Base-by-base conservation (phyloP, 2,113 vertebrate species). In the Felis chaus region DNA sequence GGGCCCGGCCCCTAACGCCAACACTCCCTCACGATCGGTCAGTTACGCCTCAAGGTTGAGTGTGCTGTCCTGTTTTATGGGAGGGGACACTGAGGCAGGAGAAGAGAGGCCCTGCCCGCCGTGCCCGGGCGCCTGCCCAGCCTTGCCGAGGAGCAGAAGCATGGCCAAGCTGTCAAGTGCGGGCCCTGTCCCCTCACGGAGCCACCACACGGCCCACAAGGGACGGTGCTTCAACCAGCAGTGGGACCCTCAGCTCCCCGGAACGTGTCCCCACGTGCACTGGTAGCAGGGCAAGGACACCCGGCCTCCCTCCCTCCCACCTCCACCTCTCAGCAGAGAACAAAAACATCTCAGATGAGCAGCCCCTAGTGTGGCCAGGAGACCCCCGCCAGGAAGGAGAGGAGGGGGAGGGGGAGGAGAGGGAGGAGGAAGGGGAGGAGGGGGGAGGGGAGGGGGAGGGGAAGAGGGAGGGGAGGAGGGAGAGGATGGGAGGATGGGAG, bases 1-100 rank as follows among this genome's bases (percentile, higher is more conserved):
- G 33, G 48, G 21, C 41, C 65, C 1, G 0, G 53, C 27, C n/a
- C 55, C 25, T 1, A 0, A 4, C 0, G 14, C 71, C 19, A 14
- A 9, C 14, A 2, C 1, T 0, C 1, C 25, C 23, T 65, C 50
- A 11, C 4, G 0, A 1, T 3, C 1, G 0, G 50, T 4, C 25
- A 1, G 3, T 14, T 3, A 5, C 1, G 7, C 61, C 61, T 36
- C 33, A 0, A 12, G 31, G 41, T 31, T 1, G 14, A 36, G 65
- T 2, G 0, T 1, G 39, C 57, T 4, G 36, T 23, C 9, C 66
- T 36, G 0, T 3, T 3, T 31, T 21, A 29, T n/a, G 25, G 25
- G 16, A 19, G 13, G 29, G 39, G 57, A 69, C 23, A 0, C 86
- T 7, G 33, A 61, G 85, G 39, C 45, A n/a, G 1, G 45, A 4